phyloP scores from a whole-genome alignment of 2,888 invertebrate genomes.

The Cyclophora punctaria region DNA sequence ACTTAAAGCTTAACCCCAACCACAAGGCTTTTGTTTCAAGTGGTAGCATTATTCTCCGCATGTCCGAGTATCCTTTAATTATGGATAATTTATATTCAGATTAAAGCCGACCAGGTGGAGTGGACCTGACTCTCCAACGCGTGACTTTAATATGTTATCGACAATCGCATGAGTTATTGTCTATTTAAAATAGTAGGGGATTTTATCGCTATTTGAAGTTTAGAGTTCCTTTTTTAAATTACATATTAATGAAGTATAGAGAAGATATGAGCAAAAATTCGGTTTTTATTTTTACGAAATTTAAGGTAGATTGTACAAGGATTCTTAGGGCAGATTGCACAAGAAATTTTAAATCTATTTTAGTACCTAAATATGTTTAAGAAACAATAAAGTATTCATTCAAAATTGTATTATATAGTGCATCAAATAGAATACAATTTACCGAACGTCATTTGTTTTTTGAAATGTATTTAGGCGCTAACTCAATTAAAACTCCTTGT shows the following conservation, averaged over 20 bases:
- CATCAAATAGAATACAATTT: background rate
- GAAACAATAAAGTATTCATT: too few species aligned
- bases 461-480: background rate
- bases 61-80: slow-evolving; percentile 72
- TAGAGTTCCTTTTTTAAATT: too few species aligned
- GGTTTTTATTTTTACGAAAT: too few species aligned
- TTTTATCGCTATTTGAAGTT: background rate
- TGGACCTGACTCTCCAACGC: slow-evolving; percentile 16
- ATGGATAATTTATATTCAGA: slow-evolving; percentile 75
- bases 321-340: too few species aligned
- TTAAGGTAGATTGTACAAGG: too few species aligned
- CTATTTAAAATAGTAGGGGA: background rate
- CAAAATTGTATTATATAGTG: too few species aligned
- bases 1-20: slow-evolving; percentile 25
- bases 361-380: too few species aligned
- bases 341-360: too few species aligned
- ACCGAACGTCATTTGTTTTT: background rate
- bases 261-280: background rate
- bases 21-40: slow-evolving; percentile 62
- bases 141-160: slow-evolving; percentile 2
- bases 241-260: background rate
- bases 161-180: background rate
- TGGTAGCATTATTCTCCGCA: slow-evolving; percentile 68
- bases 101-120: slow-evolving; percentile 62
- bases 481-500: too few species aligned